phyloP scores from a whole-genome alignment of 2,113 vertebrate genomes.

The Eurystomus gularis region DNA sequence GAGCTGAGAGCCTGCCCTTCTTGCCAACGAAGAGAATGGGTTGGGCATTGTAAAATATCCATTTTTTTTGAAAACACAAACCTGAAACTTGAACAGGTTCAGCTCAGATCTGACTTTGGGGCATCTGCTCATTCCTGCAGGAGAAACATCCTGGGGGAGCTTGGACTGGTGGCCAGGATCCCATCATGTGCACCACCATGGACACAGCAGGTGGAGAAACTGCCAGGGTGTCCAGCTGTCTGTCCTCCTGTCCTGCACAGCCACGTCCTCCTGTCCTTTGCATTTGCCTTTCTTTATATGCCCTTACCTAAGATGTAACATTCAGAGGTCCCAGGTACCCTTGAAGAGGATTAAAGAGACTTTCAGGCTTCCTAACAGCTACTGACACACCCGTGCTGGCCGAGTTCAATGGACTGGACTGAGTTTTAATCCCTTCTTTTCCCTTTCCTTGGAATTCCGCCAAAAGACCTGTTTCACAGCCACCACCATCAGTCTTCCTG shows the following conservation, averaged over 20 bases:
- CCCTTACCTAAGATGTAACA: background rate
- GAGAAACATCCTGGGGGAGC: background rate
- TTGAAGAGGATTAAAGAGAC: background rate
- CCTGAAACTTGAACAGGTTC: accelerated
- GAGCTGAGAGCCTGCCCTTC: background rate
- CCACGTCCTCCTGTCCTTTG: background rate
- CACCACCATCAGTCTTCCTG: accelerated
- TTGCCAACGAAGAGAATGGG: background rate
- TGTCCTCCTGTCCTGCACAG: background rate
- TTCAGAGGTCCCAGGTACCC: no score
- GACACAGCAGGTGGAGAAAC: background rate
- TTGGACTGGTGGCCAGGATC: accelerated
- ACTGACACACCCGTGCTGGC: accelerated
- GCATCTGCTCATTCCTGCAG: background rate
- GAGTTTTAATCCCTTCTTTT: background rate
- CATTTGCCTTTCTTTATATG: background rate
- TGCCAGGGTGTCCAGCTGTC: background rate
- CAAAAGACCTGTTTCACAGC: background rate
- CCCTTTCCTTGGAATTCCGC: background rate
- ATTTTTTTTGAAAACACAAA: accelerated
- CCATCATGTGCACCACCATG: accelerated
- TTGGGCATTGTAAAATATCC: background rate
- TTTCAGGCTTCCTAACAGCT: background rate
- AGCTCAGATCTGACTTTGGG: background rate
- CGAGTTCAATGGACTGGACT: accelerated